phyloP scores from a whole-genome alignment of 2,797 vertebrate genomes.

The Tapirus indicus region DNA sequence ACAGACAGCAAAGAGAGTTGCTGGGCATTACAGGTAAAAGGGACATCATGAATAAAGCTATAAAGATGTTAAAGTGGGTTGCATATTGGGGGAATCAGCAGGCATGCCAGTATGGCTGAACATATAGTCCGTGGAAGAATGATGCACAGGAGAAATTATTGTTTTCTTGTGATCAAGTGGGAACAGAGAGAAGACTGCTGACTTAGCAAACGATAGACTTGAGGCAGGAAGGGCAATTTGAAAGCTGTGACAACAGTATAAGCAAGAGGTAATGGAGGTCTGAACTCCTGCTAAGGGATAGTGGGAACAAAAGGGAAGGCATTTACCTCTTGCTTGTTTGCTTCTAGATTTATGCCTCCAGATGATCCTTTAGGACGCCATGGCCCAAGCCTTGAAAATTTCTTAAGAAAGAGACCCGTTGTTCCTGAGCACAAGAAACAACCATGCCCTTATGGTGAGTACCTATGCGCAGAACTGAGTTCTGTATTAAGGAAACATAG shows the following conservation, averaged over 20 bases:
- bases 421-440: slow-evolving; percentile 99
- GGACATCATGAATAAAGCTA: slow-evolving; percentile 42
- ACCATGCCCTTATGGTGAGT: slow-evolving; percentile 99
- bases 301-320: neutral
- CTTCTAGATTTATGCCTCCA: slow-evolving; percentile 97
- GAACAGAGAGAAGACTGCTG: neutral
- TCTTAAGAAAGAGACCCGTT: slow-evolving; percentile 97
- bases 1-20: neutral
- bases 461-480: slow-evolving; percentile 26
- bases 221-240: neutral
- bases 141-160: neutral
- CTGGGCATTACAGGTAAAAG: slow-evolving; percentile 6
- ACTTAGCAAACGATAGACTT: slow-evolving; percentile 19
- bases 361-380: slow-evolving; percentile 99
- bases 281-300: slow-evolving; percentile 23
- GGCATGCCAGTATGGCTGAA: neutral
- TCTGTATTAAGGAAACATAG: slow-evolving; percentile 35
- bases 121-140: slow-evolving; percentile 34
- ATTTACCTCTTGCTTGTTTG: slow-evolving; percentile 51
- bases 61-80: slow-evolving; percentile 39
- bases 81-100: neutral
- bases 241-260: neutral
- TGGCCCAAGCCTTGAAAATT: slow-evolving; percentile 98
- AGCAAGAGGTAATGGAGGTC: slow-evolving; percentile 37
- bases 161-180: neutral